A percentile compares a stretch with the other conserved stretches of the same genome.
phyloP scores from a whole-genome alignment of 2,797 vertebrate species.

The Ctenopoma multispine region DNA sequence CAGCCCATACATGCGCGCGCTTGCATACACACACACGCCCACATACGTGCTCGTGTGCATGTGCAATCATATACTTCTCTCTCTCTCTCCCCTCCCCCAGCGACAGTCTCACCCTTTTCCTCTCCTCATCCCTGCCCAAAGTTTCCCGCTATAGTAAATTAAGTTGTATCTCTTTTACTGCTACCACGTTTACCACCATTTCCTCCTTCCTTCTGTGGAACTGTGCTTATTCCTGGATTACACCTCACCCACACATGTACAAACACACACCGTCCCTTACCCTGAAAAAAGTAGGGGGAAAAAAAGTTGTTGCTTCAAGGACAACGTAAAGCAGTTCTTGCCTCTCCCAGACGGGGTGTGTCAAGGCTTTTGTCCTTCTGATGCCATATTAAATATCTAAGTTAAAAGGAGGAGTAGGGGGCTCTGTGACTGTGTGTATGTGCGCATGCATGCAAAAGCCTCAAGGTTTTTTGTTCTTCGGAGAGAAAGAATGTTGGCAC shows the following conservation, averaged over 20 bases:
- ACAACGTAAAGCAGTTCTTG: slow-evolving; percentile 46
- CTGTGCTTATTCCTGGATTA: slow-evolving; percentile 65
- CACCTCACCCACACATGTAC: slow-evolving; percentile 48
- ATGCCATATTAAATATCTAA: slow-evolving; percentile 72
- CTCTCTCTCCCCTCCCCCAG: slow-evolving; percentile 38
- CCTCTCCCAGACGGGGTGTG: slow-evolving; percentile 65
- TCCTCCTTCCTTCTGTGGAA: slow-evolving; percentile 71
- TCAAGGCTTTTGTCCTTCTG: slow-evolving; percentile 67
- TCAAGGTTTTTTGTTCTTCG: slow-evolving; percentile 55
- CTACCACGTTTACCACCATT: slow-evolving; percentile 50
- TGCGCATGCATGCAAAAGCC: slow-evolving; percentile 39
- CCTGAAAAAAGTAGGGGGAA: neutral
- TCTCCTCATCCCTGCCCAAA: slow-evolving; percentile 22
- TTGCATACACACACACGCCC: slow-evolving; percentile 20
- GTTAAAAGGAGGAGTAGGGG: slow-evolving; percentile 38
- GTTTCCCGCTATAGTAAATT: slow-evolving; percentile 54
- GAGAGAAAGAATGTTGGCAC: slow-evolving; percentile 73
- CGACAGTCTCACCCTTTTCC: slow-evolving; percentile 16
- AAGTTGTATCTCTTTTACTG: slow-evolving; percentile 46
- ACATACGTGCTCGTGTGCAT: slow-evolving; percentile 49
- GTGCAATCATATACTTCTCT: slow-evolving; percentile 28
- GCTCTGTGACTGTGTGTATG: neutral
- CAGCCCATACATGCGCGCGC: slow-evolving; percentile 21
- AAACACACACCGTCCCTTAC: slow-evolving; percentile 9
- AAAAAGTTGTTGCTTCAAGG: slow-evolving; percentile 40